These are phyloP conservation scores for Lordiphosa andalusiaca DNA, from an alignment of 2,888 invertebrate genomes.

Conservation along the genomic window DNA sequence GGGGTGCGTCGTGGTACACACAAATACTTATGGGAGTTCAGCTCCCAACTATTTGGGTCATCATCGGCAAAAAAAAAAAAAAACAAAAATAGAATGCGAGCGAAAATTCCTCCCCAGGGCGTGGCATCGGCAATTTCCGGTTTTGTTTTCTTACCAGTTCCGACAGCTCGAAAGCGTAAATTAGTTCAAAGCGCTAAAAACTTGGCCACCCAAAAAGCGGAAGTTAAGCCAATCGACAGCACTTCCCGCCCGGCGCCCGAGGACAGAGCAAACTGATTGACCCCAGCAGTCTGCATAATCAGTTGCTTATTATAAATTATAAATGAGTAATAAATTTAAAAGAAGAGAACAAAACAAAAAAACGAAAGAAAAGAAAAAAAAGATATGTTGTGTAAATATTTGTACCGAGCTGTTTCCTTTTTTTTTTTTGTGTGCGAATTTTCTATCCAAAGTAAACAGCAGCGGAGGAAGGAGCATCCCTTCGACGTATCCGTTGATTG, in stretches of 20 bases:
- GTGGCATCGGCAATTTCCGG: conserved; percentile 67
- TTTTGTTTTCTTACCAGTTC: conserved; percentile 71
- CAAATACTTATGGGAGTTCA: conserved; percentile 10
- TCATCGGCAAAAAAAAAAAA: conserved; percentile 8
- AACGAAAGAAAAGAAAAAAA: too few relatives aligned
- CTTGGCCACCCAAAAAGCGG: conserved; percentile 31
- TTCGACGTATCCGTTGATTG: conserved; percentile 14
- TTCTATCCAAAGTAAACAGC: too few relatives aligned
- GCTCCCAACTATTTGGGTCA: conserved; percentile 34
- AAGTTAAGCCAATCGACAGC: conserved; percentile 34
- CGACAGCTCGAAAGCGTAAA: conserved; percentile 64
- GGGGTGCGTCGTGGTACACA: too few relatives aligned
- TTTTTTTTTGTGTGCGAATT: background rate
- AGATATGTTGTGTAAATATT: conserved; percentile 4
- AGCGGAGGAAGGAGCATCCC: background rate
- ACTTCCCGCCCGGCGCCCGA: conserved; percentile 12
- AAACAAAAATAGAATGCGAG: background rate
- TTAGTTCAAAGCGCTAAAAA: conserved; percentile 68
- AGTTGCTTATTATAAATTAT: conserved; percentile 67
- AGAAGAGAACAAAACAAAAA: background rate
- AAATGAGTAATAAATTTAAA: conserved; percentile 49
- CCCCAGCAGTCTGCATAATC: conserved; percentile 45
- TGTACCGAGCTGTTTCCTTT: background rate
- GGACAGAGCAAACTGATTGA: conserved; percentile 34
- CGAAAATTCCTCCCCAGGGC: conserved; percentile 15